A percentile compares a stretch with the other conserved stretches of the same genome.
Evolutionary conservation across 2,797 vertebrate species (phyloP).

Genomic region (Pipistrellus nathusii): DNA sequence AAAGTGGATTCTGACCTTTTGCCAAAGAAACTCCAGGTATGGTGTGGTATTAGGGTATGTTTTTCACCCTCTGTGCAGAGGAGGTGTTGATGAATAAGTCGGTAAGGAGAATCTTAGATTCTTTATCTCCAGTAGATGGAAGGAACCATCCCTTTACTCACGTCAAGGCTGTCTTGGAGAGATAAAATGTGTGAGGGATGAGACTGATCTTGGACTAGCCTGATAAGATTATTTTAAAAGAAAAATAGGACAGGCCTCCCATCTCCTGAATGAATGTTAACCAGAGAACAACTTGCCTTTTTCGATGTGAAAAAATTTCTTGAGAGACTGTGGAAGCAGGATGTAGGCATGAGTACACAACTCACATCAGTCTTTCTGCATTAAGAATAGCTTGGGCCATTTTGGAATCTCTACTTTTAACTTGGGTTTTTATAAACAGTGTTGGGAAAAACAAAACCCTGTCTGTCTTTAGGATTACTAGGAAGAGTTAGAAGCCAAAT

Average conservation of each 20-base stretch:
- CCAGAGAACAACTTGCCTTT: slow-evolving; percentile 78
- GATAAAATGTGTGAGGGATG: slow-evolving; percentile 53
- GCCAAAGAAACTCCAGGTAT: neutral
- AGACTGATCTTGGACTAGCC: slow-evolving; percentile 54
- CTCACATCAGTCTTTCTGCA: slow-evolving; percentile 26
- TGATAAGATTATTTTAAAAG: slow-evolving; percentile 41
- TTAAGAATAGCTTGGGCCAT: slow-evolving; percentile 8
- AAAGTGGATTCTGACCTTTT: slow-evolving; percentile 19
- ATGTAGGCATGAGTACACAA: slow-evolving; percentile 51
- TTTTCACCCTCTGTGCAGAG: neutral
- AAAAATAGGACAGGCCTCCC: neutral
- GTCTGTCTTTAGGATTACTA: slow-evolving; percentile 5
- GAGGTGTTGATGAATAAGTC: neutral
- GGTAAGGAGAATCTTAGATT: neutral
- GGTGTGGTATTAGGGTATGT: neutral
- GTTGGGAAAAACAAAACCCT: neutral
- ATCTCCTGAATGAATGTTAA: slow-evolving; percentile 60
- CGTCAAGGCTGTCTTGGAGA: slow-evolving; percentile 4
- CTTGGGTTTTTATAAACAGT: slow-evolving; percentile 27
- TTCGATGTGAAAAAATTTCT: slow-evolving; percentile 67
- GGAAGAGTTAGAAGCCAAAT: slow-evolving; percentile 10
- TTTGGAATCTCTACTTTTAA: neutral
- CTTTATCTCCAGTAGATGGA: neutral
- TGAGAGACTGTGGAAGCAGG: slow-evolving; percentile 61
- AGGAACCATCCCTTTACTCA: slow-evolving; percentile 21